phyloP scores from a whole-genome alignment of 2,888 invertebrate species.

The Octodonta nipae region DNA sequence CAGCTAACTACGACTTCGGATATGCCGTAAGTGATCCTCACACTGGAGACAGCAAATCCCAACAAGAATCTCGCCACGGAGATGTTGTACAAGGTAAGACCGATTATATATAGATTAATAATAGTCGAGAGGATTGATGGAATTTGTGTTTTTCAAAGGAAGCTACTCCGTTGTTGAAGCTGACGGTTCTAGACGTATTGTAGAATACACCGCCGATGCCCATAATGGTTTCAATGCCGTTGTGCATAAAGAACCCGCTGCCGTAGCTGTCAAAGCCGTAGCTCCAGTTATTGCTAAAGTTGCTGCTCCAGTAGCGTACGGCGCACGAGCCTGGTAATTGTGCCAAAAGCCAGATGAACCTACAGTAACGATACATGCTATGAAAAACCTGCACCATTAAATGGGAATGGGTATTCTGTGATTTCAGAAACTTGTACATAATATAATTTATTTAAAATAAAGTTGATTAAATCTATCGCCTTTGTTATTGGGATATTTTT shows the following conservation, averaged over 20 bases:
- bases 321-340: slow-evolving; percentile 11
- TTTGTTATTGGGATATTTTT: no score
- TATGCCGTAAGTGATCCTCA: slow-evolving; percentile 21
- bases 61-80: slow-evolving; percentile 47
- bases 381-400: no score
- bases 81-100: no score
- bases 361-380: no score
- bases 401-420: no score
- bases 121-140: no score
- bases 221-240: slow-evolving; percentile 42
- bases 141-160: slow-evolving; percentile 28
- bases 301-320: slow-evolving; percentile 15
- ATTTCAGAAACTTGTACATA: no score
- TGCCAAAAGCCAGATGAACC: no score
- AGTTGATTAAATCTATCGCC: no score
- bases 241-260: slow-evolving; percentile 37
- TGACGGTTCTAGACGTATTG: slow-evolving; percentile 39
- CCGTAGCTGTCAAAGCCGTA: slow-evolving; percentile 17
- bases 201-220: slow-evolving; percentile 40
- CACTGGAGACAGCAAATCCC: slow-evolving; percentile 43
- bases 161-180: slow-evolving; percentile 40
- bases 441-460: no score
- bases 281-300: slow-evolving; percentile 14
- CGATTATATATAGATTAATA: no score
- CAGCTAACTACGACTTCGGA: slow-evolving; percentile 21